Conservation (phyloP, 1,140 invertebrate species). For the Zaprionus camerounensis region DNA sequence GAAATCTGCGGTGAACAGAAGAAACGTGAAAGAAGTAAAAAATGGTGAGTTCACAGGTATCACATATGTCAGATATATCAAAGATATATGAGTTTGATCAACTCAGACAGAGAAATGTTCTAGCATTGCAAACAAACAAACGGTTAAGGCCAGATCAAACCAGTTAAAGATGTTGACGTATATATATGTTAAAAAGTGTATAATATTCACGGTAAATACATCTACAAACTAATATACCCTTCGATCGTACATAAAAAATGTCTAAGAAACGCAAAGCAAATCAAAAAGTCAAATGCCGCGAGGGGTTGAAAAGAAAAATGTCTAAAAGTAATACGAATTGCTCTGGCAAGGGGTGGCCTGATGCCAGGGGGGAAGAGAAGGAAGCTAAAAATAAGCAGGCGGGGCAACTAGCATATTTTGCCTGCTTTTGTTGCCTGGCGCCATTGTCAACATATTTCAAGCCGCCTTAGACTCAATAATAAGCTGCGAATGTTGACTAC, state of each 20-base stretch:
- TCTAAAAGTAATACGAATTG: not conserved
- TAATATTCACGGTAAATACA: no score
- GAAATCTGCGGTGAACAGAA: no score
- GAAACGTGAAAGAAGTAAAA: no score
- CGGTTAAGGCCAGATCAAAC: no score
- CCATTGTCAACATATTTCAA: slow-evolving; percentile 82
- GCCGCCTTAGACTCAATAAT: slow-evolving; percentile 67
- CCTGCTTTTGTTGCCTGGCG: slow-evolving; percentile 70
- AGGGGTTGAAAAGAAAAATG: slow-evolving; percentile 64
- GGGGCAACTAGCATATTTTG: slow-evolving; percentile 15
- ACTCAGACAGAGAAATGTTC: no score
- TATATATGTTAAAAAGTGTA: no score
- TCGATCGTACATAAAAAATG: not conserved
- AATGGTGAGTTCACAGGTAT: no score
- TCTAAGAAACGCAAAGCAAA: slow-evolving; percentile 46
- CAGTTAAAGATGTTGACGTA: no score
- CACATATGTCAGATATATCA: no score
- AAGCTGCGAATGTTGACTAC: slow-evolving; percentile 57
- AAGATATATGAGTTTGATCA: no score
- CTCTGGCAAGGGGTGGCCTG: slow-evolving; percentile 10
- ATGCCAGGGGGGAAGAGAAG: not conserved
- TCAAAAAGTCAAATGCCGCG: slow-evolving; percentile 74
- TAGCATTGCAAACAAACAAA: no score
- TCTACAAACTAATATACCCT: not conserved
- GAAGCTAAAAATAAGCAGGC: not conserved